These are phyloP conservation scores for Zapornia atra DNA, from an alignment of 2,113 vertebrate species.

Conservation along the genomic window DNA sequence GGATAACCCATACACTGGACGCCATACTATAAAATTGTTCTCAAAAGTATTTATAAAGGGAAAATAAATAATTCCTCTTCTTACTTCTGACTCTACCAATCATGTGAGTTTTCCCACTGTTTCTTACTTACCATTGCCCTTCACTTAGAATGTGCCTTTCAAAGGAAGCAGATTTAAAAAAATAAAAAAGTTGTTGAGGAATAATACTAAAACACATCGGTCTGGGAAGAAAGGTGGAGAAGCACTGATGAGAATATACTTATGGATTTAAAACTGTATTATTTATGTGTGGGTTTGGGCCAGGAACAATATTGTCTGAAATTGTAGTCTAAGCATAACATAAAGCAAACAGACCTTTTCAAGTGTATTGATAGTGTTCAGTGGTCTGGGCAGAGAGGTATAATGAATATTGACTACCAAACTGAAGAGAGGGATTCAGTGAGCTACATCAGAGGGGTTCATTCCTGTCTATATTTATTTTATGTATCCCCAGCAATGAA, in stretches of 20 bases:
- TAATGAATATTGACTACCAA: conserved; percentile 55
- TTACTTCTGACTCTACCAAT: not conserved
- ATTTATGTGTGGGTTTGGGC: not conserved
- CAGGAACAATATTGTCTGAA: not conserved
- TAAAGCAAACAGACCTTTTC: conserved; percentile 49
- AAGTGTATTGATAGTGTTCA: conserved; percentile 43
- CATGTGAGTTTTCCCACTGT: not conserved
- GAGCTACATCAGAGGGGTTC: not conserved
- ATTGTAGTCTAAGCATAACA: conserved; percentile 27
- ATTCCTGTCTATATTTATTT: conserved; percentile 43
- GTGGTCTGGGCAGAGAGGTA: conserved; percentile 12
- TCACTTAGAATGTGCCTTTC: not conserved
- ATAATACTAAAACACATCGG: not conserved
- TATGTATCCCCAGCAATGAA: not conserved
- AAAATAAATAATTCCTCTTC: not conserved
- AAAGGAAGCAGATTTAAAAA: not conserved
- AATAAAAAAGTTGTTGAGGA: not conserved
- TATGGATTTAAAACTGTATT: not conserved
- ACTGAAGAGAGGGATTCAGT: not conserved
- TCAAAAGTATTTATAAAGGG: not conserved
- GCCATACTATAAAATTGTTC: not conserved
- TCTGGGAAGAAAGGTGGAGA: not conserved
- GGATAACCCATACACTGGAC: not conserved
- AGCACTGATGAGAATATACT: not conserved
- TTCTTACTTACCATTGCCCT: not conserved